Evolutionary conservation across 2,797 vertebrate genomes (phyloP).

Genomic region (Lithobates sylvaticus): DNA sequence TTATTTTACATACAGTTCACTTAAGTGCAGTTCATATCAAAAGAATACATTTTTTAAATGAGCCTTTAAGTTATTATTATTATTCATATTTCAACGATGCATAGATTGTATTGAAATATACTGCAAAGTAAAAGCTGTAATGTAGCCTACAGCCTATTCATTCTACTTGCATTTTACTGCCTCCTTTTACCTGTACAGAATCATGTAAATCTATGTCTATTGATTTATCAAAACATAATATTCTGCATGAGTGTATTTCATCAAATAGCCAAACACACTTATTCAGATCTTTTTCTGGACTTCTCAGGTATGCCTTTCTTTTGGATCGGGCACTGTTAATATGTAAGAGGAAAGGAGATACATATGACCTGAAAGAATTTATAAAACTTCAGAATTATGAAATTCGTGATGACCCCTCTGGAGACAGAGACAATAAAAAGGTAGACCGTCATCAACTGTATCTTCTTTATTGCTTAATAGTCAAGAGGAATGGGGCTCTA

Average conservation of each 20-base stretch:
- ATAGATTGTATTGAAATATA: too few relatives aligned
- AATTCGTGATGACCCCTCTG: conserved; percentile 80
- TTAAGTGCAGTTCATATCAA: too few relatives aligned
- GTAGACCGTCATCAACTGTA: conserved; percentile 66
- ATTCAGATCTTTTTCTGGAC: neutral
- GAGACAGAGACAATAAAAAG: conserved; percentile 90
- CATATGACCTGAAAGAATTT: conserved; percentile 87
- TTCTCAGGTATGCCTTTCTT: conserved; percentile 88
- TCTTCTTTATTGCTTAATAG: neutral
- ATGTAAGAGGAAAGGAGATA: conserved; percentile 92
- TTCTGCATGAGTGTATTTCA: neutral
- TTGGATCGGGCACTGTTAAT: conserved; percentile 92
- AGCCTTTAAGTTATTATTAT: too few relatives aligned
- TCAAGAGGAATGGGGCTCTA: too few relatives aligned
- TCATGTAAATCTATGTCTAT: neutral
- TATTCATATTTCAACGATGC: too few relatives aligned
- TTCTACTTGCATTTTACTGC: neutral
- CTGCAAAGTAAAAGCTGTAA: too few relatives aligned
- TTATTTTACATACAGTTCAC: neutral
- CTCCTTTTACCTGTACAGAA: neutral
- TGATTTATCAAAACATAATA: neutral
- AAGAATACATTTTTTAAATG: too few relatives aligned
- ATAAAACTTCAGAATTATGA: conserved; percentile 88
- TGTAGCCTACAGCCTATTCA: too few relatives aligned
- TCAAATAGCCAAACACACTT: neutral